Conservation (phyloP, 2,113 vertebrate genomes). For the Peromyscus californicus region DNA sequence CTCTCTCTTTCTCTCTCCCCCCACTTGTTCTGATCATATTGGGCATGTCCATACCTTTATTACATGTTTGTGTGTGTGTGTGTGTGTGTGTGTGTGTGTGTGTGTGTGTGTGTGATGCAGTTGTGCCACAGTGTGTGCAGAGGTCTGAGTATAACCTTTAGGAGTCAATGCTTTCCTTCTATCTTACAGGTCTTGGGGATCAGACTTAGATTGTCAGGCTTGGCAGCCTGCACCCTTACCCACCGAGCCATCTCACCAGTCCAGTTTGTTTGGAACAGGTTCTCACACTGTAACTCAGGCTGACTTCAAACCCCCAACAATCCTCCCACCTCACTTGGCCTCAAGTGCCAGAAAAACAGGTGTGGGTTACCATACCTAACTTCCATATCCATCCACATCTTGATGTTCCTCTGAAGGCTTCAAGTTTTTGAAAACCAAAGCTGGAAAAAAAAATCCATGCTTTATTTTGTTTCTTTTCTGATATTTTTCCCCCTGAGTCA, state of each 20-base stretch:
- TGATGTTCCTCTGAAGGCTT: neutral
- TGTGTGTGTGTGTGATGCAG: neutral
- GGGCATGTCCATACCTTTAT: neutral
- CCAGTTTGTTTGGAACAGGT: neutral
- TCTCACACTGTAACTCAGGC: neutral
- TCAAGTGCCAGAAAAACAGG: neutral
- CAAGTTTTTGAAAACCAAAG: conserved; percentile 61
- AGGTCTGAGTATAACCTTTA: neutral
- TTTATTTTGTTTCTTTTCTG: conserved; percentile 5
- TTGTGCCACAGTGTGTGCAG: neutral
- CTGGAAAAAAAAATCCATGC: neutral
- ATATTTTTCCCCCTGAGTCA: conserved; percentile 12
- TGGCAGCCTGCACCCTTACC: neutral
- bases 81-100: neutral
- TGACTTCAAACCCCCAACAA: neutral
- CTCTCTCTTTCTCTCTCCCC: neutral
- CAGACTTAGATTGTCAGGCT: neutral
- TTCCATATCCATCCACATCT: neutral
- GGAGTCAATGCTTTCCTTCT: neutral
- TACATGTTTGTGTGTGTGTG: neutral
- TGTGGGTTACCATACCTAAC: neutral
- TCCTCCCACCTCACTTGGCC: neutral
- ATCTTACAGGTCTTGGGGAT: neutral
- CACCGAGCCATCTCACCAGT: neutral
- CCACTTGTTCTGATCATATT: neutral